These are phyloP conservation scores for Corydoras sp. DNA, from an alignment of 2,113 vertebrate species.

Conservation along the genomic window DNA sequence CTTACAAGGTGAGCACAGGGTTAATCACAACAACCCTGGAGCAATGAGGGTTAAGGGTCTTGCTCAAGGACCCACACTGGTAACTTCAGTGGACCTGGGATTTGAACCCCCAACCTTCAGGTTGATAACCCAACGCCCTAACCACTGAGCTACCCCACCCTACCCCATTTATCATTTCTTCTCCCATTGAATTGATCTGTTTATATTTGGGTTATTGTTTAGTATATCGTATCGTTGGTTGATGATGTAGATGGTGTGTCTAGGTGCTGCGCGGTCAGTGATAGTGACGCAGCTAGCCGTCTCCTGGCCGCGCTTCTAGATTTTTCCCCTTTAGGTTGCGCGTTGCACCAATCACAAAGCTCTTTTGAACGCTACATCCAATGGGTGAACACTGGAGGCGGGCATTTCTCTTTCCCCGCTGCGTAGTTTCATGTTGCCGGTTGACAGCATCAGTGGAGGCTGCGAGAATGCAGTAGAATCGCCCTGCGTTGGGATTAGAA, in stretches of 20 bases:
- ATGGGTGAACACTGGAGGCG: conserved; percentile 49
- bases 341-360: conserved; percentile 51
- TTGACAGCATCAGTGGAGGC: conserved; percentile 37
- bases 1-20: too few relatives aligned
- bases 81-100: too few relatives aligned
- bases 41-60: too few relatives aligned
- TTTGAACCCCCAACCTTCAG: too few relatives aligned
- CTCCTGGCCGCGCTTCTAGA: conserved; percentile 59
- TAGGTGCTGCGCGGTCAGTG: conserved; percentile 22
- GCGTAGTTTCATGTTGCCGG: conserved; percentile 39
- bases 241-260: conserved; percentile 11
- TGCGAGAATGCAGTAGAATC: conserved; percentile 60
- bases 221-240: not conserved
- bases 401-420: conserved; percentile 39
- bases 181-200: too few relatives aligned
- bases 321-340: conserved; percentile 56
- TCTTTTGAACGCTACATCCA: conserved; percentile 38
- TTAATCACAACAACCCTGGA: too few relatives aligned
- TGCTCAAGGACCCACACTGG: too few relatives aligned
- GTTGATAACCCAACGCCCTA: too few relatives aligned
- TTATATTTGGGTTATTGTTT: too few relatives aligned
- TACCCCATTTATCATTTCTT: too few relatives aligned
- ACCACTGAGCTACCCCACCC: too few relatives aligned
- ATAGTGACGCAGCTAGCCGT: conserved; percentile 33
- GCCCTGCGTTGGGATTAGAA: conserved; percentile 53